These are phyloP conservation scores for Cryptotis parvus DNA, from an alignment of 2,113 vertebrate genomes.

Conservation along the genomic window DNA sequence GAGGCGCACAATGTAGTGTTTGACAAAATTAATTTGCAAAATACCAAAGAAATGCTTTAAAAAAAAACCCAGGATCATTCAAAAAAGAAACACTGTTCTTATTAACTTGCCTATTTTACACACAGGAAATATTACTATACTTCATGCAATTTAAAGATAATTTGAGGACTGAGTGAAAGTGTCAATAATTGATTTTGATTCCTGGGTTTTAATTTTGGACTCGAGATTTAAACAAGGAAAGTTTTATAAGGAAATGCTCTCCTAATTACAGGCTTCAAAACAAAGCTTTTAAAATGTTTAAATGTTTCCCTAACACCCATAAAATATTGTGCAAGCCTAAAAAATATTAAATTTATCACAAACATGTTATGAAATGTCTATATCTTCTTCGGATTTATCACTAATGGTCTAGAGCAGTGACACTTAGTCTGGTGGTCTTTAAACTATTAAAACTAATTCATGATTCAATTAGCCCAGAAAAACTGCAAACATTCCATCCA, in stretches of 20 bases:
- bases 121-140: neutral
- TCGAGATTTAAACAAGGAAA: neutral
- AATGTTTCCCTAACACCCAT: conserved; percentile 15
- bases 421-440: conserved; percentile 49
- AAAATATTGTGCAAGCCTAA: conserved; percentile 24
- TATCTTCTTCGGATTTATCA: conserved; percentile 36
- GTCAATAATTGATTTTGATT: conserved; percentile 27
- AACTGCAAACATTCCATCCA: neutral
- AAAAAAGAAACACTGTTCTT: conserved; percentile 17
- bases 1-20: neutral
- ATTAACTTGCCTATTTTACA: conserved; percentile 36
- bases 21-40: neutral
- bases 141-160: neutral
- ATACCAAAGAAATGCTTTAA: neutral
- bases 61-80: neutral
- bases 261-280: conserved; percentile 22
- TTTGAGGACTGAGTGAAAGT: conserved; percentile 23
- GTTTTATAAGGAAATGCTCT: conserved; percentile 12
- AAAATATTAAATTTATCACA: conserved; percentile 22
- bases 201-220: conserved; percentile 26
- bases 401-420: neutral
- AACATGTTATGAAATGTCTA: conserved; percentile 26
- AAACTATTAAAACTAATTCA: conserved; percentile 53
- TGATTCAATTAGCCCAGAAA: neutral
- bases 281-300: conserved; percentile 4